Evolutionary conservation across 92 coral and sea anemone species (phyloP).

Genomic region (Meandrina meandrites): DNA sequence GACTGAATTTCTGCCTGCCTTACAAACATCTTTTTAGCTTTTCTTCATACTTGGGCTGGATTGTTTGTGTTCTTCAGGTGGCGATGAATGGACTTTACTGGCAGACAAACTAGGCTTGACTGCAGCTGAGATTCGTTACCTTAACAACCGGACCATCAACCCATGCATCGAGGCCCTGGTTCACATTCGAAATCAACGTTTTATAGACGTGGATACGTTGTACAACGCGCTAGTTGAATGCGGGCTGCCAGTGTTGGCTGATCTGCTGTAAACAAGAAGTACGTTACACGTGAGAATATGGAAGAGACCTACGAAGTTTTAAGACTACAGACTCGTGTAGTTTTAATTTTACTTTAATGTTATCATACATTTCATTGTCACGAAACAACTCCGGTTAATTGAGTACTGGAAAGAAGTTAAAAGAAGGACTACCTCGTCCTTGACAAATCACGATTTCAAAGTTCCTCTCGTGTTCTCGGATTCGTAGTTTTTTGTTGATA

Average conservation of each 20-base stretch:
- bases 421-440: no score
- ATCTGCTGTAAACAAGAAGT: not conserved
- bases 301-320: not conserved
- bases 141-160: not conserved
- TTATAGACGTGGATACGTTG: not conserved
- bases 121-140: not conserved
- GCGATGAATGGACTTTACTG: not conserved
- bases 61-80: not conserved
- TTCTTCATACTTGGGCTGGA: not conserved
- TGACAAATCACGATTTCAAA: no score
- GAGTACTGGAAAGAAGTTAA: no score
- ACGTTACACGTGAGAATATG: not conserved
- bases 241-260: not conserved
- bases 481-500: no score
- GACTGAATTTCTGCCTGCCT: not conserved
- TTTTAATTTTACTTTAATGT: no score
- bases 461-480: no score
- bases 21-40: not conserved
- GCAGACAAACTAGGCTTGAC: constrained; percentile 2
- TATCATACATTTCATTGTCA: no score
- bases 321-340: no score
- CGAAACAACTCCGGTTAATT: no score
- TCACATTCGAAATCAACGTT: not conserved
- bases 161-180: not conserved
- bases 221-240: constrained; percentile 1